Evolutionary conservation across 2,888 invertebrate genomes (phyloP), one percentile per base, ranked within the genome.

Genomic region (Schizaphis graminum): DNA sequence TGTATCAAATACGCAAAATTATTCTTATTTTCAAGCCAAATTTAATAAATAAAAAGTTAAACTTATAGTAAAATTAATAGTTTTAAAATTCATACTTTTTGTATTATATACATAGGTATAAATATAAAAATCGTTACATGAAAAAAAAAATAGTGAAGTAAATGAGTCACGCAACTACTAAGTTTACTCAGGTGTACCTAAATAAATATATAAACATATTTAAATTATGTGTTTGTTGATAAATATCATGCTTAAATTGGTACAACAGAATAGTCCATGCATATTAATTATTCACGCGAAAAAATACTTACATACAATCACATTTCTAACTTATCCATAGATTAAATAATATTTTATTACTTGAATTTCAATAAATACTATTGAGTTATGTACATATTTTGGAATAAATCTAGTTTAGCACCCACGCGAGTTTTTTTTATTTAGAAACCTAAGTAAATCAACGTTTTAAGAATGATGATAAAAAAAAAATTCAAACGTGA

Each of bases 111-210:
- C 57, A 28, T 57, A 7, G 61, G 35, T 21, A 77, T 16, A 53
- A 13, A 77, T 11, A 47, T 11, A 47, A 47, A 87, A 91, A 91
- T 61, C 86, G 28, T 92, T 92, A 92, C 61, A 92, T 49, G 0
- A 86, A 86, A 86, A 26, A n/a, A 61, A 92, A 5, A 87, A 67
- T 47, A 67, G 47, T 28, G 24, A 86, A 16, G 7, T 16, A 86
- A 86, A 47, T 57, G 57, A 47, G 87, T 92, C 87, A 87, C 61
- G 87, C 87, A 41, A 92, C 67, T 87, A 49, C 49, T 67, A 35
- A 67, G 49, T 67, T 49, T 49, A 26, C 11, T 86, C 53, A 53
- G 53, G 53, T 61, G 11, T 57, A 61, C 44, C 21, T 77, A 91
- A 10, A 44, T n/a, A 49, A 21, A 86, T 35, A 87, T 47, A 28